Evolutionary conservation across 2,888 invertebrate genomes (phyloP), one percentile per base, ranked within the genome.

Genomic region (Cataglyphis livida): DNA sequence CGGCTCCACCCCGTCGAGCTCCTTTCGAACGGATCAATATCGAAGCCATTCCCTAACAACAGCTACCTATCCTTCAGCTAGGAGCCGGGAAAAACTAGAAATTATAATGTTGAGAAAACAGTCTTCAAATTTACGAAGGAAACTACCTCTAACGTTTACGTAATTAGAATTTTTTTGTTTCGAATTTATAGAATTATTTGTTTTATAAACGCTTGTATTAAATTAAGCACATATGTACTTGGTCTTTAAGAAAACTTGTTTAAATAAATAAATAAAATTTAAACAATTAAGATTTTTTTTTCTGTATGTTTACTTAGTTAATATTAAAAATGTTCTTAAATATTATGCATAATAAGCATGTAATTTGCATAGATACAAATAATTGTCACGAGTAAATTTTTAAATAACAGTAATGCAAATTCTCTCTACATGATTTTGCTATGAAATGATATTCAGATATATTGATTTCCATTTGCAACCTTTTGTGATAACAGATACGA

Each of bases 11-110:
- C 90, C 84, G 82, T 9, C 70, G 44, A 59, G 48, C 54, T 68
- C 59, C 66, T 81, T 87, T 87, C 87, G 88, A 89, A 81, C 85
- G 90, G 94, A 94, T 94, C 94, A 94, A 94, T 94, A 94, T 89
- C 85, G 82, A 74, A 81, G 86, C 85, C 90, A 86, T 89, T 51
- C 91, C 92, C 90, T 89, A 88, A 85, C 87, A 83, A 83, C 83
- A 83, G 85, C 86, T 89, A 86, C 79, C 85, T 64, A 71, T 61
- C n/a, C 61, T 48, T 12, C 51, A 74, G 64, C 65, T 84, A 62
- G 81, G 82, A 83, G 18, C 75, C 68, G 59, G 79, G 82, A 66
- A 82, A 83, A 74, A 54, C 44, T 70, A 64, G 59, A 65, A 84
- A 81, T 35, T 84, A 71, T 48, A 65, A 28, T 65, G 71, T 59